Conservation (phyloP, 2,113 vertebrate species). For the Tonatia bakeri region DNA sequence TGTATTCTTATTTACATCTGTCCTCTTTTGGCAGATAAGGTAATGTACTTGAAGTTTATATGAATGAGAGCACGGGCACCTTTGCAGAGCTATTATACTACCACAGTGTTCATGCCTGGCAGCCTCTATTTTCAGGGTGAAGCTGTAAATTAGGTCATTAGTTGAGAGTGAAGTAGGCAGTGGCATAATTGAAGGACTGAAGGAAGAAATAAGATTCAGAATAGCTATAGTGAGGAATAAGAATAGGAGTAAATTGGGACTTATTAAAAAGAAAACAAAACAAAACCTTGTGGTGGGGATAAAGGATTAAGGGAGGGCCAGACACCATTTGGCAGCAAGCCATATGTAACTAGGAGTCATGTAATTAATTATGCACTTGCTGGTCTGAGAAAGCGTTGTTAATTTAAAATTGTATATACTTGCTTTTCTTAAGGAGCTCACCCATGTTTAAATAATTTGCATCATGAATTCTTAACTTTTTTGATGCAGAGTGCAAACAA, state of each 20-base stretch:
- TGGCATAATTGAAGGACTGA: not conserved
- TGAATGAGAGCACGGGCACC: not conserved
- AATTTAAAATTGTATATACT: not conserved
- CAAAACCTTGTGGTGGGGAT: not conserved
- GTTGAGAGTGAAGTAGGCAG: not conserved
- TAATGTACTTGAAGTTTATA: not conserved
- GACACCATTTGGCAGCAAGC: not conserved
- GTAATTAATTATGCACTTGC: not conserved
- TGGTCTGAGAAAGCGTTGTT: not conserved
- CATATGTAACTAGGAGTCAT: not conserved
- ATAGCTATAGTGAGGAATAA: not conserved
- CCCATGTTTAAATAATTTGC: not conserved
- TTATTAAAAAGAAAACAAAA: not conserved
- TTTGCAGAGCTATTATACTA: not conserved
- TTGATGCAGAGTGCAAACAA: conserved; percentile 61
- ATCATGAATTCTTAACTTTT: not conserved
- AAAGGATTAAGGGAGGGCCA: not conserved
- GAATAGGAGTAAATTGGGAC: not conserved
- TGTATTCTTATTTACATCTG: not conserved
- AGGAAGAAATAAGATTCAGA: not conserved
- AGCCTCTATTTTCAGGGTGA: not conserved
- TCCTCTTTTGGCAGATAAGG: not conserved
- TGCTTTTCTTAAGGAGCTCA: not conserved
- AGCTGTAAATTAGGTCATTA: not conserved
- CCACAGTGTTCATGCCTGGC: not conserved